Evolutionary conservation across 2,113 vertebrate genomes (phyloP), one percentile per base, ranked within the genome.

Genomic region (Zosterops hypoxanthus): DNA sequence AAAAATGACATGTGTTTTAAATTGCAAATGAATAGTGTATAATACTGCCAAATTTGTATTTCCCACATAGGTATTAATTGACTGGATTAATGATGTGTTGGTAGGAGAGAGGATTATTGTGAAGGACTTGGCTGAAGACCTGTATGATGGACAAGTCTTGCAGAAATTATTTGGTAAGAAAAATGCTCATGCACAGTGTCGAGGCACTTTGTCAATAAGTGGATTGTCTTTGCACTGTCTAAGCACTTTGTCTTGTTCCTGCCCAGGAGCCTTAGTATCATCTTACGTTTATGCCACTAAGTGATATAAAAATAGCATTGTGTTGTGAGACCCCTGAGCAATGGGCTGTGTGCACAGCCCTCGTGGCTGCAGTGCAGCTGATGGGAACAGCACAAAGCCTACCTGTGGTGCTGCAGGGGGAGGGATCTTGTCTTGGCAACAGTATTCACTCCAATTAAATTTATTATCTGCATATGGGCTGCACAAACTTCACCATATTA

Each of bases 61-160:
- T 91, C 89, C 93, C 81, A 15, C 81, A 80, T 95, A 99, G 99
- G 99, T 99, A 70, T 97, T 99, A 94, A 99, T 99, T 92, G 99
- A 99, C 97, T 99, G 99, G 99, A 99, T 99, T 97, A 99, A 99
- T 81, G 99, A 99, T 55, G 98, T 99, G 82, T 96, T 99, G 95
- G 99, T 99, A 26, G 98, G 98, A 92, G 99, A 99, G 91, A 98
- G 99, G 91, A 99, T 99, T 95, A 99, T 99, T 86, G 99, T 99
- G 85, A 99, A 99, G 97, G 98, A 99, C 95, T 97, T 99, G 88
- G 98, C 98, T 76, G 99, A 99, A 94, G 99, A 99, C 82, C 94
- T 99, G 73, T 99, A 99, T 34, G 99, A 99, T 75, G 99, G 99
- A 94, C 99, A 99, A 97, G 98, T 99, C 73, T 76, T 99, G 72